These are phyloP conservation scores for Acrocephalus arundinaceus DNA, from an alignment of 2,113 vertebrate genomes.

Conservation along the genomic window DNA sequence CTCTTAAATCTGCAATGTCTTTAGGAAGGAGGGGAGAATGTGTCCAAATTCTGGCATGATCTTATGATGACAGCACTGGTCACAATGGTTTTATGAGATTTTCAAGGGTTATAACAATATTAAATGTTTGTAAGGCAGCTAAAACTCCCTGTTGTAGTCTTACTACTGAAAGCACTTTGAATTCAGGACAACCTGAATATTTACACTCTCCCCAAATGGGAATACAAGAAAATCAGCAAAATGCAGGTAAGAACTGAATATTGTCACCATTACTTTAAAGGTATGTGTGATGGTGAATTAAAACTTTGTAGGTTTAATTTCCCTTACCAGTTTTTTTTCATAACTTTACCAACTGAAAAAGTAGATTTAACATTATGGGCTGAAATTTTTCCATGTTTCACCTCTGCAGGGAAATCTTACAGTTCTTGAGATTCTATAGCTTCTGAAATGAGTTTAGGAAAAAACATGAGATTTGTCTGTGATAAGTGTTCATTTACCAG, in stretches of 20 bases:
- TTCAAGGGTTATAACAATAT: neutral
- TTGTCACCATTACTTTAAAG: neutral
- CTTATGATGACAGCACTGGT: neutral
- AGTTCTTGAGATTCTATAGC: neutral
- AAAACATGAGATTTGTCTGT: neutral
- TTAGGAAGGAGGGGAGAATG: neutral
- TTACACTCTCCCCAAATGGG: neutral
- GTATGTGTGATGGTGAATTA: neutral
- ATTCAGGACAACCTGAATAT: neutral
- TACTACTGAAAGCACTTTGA: neutral
- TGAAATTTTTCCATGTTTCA: neutral
- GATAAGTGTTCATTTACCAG: neutral
- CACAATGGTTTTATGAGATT: neutral
- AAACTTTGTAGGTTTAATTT: neutral
- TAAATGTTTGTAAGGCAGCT: neutral
- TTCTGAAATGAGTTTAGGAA: neutral
- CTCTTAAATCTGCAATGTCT: neutral
- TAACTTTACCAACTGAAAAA: neutral
- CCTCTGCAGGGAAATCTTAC: neutral
- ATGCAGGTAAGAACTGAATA: neutral
- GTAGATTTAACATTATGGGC: neutral
- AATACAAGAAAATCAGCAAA: neutral
- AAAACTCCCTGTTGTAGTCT: neutral
- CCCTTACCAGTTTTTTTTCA: neutral
- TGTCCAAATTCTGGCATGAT: accelerated